Evolutionary conservation across 2,888 invertebrate genomes (phyloP).

Genomic region (Drosophila paranaensis): DNA sequence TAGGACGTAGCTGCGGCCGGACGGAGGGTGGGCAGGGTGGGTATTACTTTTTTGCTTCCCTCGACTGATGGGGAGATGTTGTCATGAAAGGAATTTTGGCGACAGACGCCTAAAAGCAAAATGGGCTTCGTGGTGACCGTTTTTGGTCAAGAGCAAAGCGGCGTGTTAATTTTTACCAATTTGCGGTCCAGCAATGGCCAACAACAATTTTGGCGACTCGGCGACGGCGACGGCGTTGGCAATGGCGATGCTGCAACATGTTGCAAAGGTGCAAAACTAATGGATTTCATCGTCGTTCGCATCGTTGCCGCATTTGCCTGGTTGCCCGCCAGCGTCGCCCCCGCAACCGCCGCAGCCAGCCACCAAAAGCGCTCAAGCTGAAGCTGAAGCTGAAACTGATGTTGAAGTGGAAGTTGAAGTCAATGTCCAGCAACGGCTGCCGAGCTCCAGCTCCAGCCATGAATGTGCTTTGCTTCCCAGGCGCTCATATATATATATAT

Average conservation of each 20-base stretch:
- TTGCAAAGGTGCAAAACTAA: constrained; percentile 82
- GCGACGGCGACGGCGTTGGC: constrained; percentile 20
- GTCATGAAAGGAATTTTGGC: constrained; percentile 82
- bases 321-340: constrained; percentile 15
- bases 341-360: constrained; percentile 12
- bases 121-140: constrained; percentile 81
- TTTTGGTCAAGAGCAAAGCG: constrained; percentile 81
- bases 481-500: constrained; percentile 33
- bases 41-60: constrained; percentile 7
- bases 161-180: constrained; percentile 82
- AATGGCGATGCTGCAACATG: constrained; percentile 66
- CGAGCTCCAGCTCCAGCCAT: constrained; percentile 53
- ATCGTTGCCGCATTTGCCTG: constrained; percentile 53
- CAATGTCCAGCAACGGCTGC: constrained; percentile 71
- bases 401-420: constrained; percentile 46
- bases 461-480: constrained; percentile 81
- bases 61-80: constrained; percentile 34
- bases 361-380: constrained; percentile 13
- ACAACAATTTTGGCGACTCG: constrained; percentile 44
- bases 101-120: constrained; percentile 82
- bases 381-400: constrained; percentile 13
- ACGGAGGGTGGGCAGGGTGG: neutral
- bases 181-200: constrained; percentile 73
- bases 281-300: constrained; percentile 76
- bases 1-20: constrained; percentile 21